phyloP scores from a whole-genome alignment of 2,113 vertebrate species.

The Tauraco erythrolophus region DNA sequence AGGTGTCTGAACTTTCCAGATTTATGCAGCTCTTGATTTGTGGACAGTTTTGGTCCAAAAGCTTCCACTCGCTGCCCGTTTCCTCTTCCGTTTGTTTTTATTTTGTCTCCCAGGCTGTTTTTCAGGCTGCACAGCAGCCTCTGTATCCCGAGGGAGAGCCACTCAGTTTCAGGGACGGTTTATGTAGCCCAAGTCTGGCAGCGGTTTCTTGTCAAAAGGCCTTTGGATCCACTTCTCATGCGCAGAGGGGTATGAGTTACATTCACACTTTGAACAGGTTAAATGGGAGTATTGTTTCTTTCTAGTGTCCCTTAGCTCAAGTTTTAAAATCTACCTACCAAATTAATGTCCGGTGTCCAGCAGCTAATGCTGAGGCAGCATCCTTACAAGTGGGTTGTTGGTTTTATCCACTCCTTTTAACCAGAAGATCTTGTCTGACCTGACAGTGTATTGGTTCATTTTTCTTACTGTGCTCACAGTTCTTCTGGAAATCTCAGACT shows the following conservation, averaged over 20 bases:
- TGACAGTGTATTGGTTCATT: background rate
- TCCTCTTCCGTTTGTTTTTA: background rate
- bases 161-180: background rate
- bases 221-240: background rate
- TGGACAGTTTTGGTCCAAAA: background rate
- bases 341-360: background rate
- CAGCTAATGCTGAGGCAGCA: background rate
- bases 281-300: background rate
- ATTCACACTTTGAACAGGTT: background rate
- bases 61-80: background rate
- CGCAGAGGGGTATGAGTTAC: background rate
- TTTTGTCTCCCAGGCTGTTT: background rate
- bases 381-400: background rate
- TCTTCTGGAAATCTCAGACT: background rate
- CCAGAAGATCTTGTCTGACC: background rate
- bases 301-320: background rate
- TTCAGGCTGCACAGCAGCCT: background rate
- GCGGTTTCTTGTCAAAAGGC: background rate
- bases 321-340: background rate
- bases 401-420: background rate
- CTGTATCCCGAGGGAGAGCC: background rate
- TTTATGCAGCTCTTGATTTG: background rate
- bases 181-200: background rate
- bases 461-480: background rate
- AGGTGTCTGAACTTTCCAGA: background rate